phyloP scores from a whole-genome alignment of 2,888 invertebrate species.

The Drosophila meridionalis region DNA sequence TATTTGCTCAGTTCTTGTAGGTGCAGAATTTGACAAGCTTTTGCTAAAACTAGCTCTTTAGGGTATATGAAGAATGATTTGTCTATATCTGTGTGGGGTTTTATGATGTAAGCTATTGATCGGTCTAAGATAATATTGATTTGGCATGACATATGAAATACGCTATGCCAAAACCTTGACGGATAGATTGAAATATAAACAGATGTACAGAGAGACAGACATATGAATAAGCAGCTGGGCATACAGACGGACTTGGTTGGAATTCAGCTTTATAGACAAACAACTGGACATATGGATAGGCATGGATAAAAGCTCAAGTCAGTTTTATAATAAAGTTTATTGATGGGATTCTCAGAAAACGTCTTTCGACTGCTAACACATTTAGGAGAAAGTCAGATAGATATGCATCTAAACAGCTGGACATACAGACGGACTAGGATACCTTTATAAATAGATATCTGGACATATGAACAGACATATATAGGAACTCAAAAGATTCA shows the following conservation, averaged over 20 bases:
- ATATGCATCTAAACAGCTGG: too few relatives aligned
- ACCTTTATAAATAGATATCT: not conserved
- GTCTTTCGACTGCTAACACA: not conserved
- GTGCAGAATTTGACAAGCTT: slow-evolving; percentile 69
- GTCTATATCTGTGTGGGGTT: not conserved
- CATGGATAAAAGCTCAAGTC: not conserved
- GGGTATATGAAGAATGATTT: not conserved
- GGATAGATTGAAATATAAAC: not conserved
- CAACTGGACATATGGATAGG: not conserved
- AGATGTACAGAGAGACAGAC: not conserved
- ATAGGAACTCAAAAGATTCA: too few relatives aligned
- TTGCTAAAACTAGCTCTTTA: slow-evolving; percentile 44
- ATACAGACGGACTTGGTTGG: not conserved
- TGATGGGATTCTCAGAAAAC: not conserved
- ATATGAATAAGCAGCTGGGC: not conserved
- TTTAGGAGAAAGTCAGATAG: too few relatives aligned
- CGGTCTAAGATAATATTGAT: slow-evolving; percentile 4
- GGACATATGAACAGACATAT: not conserved
- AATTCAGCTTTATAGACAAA: not conserved
- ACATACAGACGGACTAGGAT: too few relatives aligned
- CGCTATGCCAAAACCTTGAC: not conserved
- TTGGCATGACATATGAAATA: not conserved
- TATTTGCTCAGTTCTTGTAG: slow-evolving; percentile 41
- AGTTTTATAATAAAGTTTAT: not conserved
- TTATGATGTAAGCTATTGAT: slow-evolving; percentile 4